Conservation (phyloP, 2,888 invertebrate genomes). For the Orthosia gothica region DNA sequence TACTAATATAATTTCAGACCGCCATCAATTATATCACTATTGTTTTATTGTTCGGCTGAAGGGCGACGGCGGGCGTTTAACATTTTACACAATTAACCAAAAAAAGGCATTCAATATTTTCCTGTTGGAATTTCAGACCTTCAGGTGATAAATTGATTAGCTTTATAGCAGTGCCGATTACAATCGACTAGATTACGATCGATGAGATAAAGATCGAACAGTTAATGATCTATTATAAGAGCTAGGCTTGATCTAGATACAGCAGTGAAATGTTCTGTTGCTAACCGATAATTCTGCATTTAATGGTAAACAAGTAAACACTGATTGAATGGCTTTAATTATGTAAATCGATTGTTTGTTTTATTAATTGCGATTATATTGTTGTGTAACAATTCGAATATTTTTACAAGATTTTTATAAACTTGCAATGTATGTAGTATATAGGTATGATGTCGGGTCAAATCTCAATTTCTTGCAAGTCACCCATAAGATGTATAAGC, state of each 20-base stretch:
- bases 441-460: too few species aligned
- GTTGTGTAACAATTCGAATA: background rate
- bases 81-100: slow-evolving; percentile 10
- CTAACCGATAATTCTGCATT: background rate
- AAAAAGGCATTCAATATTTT: slow-evolving; percentile 10
- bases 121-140: slow-evolving; percentile 26
- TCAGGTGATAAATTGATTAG: slow-evolving; percentile 13
- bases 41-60: slow-evolving; percentile 25
- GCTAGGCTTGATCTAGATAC: slow-evolving; percentile 34
- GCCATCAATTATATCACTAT: background rate
- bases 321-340: background rate
- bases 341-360: slow-evolving; percentile 10
- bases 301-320: slow-evolving; percentile 2
- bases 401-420: background rate
- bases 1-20: too few species aligned
- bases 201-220: slow-evolving; percentile 17
- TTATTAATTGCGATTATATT: background rate
- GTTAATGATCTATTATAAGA: slow-evolving; percentile 22
- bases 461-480: too few species aligned
- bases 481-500: too few species aligned
- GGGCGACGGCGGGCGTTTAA: slow-evolving; percentile 15
- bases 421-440: too few species aligned
- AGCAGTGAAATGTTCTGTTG: slow-evolving; percentile 35
- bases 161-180: slow-evolving; percentile 18
- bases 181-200: slow-evolving; percentile 29